These are phyloP conservation scores for Seira sanloemensis DNA, from an alignment of 2,888 invertebrate genomes.

Conservation along the genomic window DNA sequence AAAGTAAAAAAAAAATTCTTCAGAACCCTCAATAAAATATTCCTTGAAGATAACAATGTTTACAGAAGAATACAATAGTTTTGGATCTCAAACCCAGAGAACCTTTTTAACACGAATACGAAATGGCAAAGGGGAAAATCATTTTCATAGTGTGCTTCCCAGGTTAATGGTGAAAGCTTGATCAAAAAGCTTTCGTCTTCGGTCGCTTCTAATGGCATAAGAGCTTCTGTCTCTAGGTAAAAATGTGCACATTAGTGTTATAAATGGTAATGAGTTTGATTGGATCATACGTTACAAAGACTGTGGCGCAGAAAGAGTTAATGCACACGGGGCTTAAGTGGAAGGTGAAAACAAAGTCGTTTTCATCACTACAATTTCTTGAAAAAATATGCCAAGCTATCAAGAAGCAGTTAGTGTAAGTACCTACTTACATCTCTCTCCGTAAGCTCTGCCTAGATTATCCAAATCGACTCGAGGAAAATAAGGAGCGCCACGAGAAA, in stretches of 20 bases:
- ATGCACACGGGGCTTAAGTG: not conserved
- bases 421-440: no score
- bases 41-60: no score
- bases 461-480: not conserved
- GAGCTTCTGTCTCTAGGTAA: not conserved
- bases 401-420: not conserved
- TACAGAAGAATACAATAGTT: no score
- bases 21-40: no score
- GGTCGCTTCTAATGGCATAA: not conserved
- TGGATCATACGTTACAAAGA: constrained; percentile 19
- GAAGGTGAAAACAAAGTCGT: constrained; percentile 1
- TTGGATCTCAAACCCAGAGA: no score
- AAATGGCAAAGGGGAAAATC: not conserved
- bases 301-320: not conserved
- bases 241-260: not conserved
- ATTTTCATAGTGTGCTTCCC: not conserved
- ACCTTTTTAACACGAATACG: no score
- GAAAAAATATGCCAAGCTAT: not conserved
- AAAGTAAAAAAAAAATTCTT: no score
- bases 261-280: constrained; percentile 31
- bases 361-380: not conserved
- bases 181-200: not conserved
- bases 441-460: not conserved
- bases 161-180: not conserved
- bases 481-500: not conserved